Base-by-base conservation (phyloP, 2,797 vertebrate species). In the Rhinichthys osculus region DNA sequence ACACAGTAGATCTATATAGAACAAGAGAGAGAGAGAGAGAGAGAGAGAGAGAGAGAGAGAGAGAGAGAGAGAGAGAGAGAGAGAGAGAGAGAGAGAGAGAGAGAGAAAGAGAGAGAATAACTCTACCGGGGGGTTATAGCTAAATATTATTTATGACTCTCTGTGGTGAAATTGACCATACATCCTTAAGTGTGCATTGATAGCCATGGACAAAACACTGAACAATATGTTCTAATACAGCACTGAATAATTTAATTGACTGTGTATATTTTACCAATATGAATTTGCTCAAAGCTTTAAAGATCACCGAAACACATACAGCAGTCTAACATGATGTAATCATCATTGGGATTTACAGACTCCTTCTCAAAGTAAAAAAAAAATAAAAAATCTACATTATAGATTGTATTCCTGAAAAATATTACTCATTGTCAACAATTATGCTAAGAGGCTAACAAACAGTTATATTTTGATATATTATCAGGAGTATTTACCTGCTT, bases 1-100 rank as follows among this genome's bases (percentile, higher is more conserved):
- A 86, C 71, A 23, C 50, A 77, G 87, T 87, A 83, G 86, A 90
- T 89, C 89, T 90, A 85, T 90, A 35, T 69, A 81, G 42, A 67
- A 33, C 7, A 23, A 70, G 78, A 86, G 54, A 52, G 40, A 21
- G 52, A 21, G 52, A 54, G 52, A 21, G 19, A 21, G 52, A 7
- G 50, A 21, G 50, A 54, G 50, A 52, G 50, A 52, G 50, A 52
- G 50, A 52, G 50, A 52, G 50, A 52, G 50, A 52, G 50, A 52
- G 50, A 52, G 50, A 52, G 50, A 52, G 50, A 52, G 50, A 19
- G 50, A 19, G 50, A 52, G 50, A 50, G 16, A 54, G 52, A 21
- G 52, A 54, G 52, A 54, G 19, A 21, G 50, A 54, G 42, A 70
- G 47, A 57, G 23, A 70, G 83, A 86, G 70, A 52, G 52, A 80